Evolutionary conservation across 2,797 vertebrate genomes (phyloP).

Genomic region (Esox masquinongy): DNA sequence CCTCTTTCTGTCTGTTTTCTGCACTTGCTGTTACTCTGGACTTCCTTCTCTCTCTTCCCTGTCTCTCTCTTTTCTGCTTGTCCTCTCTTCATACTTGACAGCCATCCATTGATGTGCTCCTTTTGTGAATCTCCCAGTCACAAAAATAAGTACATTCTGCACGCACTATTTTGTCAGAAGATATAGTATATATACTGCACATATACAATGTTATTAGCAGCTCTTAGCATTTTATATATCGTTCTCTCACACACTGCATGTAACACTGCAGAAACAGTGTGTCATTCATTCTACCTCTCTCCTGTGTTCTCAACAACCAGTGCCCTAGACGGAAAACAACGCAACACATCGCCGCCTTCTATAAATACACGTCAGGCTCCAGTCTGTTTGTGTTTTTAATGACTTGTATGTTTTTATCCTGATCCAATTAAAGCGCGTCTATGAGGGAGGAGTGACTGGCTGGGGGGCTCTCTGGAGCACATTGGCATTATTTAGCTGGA

Average conservation of each 20-base stretch:
- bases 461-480: constrained; percentile 21
- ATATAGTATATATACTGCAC: too few species aligned
- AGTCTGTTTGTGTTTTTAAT: constrained; percentile 40
- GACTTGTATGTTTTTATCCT: constrained; percentile 33
- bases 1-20: too few species aligned
- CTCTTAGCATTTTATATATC: too few species aligned
- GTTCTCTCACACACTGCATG: background rate
- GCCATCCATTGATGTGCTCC: too few species aligned
- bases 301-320: constrained; percentile 13
- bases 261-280: background rate
- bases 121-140: too few species aligned
- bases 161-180: too few species aligned
- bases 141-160: too few species aligned
- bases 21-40: too few species aligned
- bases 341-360: constrained; percentile 17
- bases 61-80: too few species aligned
- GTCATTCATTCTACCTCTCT: constrained; percentile 11
- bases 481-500: constrained; percentile 28
- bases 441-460: constrained; percentile 10
- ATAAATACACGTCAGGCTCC: constrained; percentile 35
- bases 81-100: too few species aligned
- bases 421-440: constrained; percentile 28
- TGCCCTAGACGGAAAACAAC: constrained; percentile 30
- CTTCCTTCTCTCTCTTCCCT: too few species aligned
- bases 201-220: too few species aligned